Evolutionary conservation across 2,113 vertebrate species (phyloP).

Genomic region (Tychaedon coryphoeus): DNA sequence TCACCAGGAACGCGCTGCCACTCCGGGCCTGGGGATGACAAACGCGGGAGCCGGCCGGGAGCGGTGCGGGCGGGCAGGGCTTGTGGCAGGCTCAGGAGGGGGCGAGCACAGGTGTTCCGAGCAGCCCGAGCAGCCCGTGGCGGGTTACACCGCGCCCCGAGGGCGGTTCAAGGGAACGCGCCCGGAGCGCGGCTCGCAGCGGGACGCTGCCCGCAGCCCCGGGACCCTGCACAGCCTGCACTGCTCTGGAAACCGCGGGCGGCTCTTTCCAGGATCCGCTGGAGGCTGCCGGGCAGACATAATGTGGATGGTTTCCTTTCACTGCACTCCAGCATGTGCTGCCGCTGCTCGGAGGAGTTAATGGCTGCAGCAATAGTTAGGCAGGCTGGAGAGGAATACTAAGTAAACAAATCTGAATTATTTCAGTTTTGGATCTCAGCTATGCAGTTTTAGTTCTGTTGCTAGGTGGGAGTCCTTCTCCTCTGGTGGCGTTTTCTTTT

Average conservation of each 20-base stretch:
- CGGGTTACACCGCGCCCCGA: too few relatives aligned
- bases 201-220: too few relatives aligned
- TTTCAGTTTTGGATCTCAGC: not conserved
- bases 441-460: not conserved
- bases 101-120: too few relatives aligned
- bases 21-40: too few relatives aligned
- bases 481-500: not conserved
- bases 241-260: not conserved
- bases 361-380: not conserved
- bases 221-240: not conserved
- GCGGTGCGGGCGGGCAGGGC: too few relatives aligned
- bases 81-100: too few relatives aligned
- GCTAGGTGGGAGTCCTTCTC: not conserved
- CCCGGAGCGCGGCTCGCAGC: not conserved
- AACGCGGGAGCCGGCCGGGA: too few relatives aligned
- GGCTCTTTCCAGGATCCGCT: not conserved
- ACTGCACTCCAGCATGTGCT: not conserved
- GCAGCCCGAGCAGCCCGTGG: too few relatives aligned
- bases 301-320: fast-evolving
- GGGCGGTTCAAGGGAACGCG: too few relatives aligned
- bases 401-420: not conserved
- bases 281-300: not conserved
- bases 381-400: not conserved
- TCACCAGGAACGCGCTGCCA: too few relatives aligned
- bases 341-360: not conserved